Evolutionary conservation across 2,797 vertebrate genomes (phyloP).

Genomic region (Premnoplex brunnescens): DNA sequence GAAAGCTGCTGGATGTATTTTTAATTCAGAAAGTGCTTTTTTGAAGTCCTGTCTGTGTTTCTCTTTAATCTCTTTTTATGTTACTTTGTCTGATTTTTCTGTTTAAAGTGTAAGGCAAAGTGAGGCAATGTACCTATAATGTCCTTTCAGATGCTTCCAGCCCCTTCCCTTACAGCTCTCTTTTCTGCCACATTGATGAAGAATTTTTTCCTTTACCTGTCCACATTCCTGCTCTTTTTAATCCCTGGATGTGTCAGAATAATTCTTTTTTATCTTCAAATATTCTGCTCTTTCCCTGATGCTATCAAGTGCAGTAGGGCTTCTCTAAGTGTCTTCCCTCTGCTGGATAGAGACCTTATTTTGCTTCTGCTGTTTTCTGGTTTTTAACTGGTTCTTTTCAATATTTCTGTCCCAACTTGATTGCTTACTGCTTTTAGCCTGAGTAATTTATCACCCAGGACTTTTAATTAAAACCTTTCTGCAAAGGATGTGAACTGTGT

Average conservation of each 20-base stretch:
- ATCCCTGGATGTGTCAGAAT: neutral
- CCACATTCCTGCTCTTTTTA: neutral
- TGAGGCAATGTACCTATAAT: neutral
- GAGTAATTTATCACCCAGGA: neutral
- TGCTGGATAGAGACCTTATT: neutral
- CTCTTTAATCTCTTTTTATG: conserved; percentile 14
- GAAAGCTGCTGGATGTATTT: neutral
- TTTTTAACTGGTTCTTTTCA: neutral
- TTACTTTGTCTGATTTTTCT: conserved; percentile 25
- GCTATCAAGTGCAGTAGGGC: neutral
- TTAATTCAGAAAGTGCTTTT: conserved; percentile 12
- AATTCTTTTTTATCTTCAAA: neutral
- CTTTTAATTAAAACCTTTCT: neutral
- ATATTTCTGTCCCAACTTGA: neutral
- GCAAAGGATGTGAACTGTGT: neutral
- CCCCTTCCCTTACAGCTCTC: neutral
- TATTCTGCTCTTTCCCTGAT: neutral
- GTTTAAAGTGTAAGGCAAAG: neutral
- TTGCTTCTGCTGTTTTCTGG: neutral
- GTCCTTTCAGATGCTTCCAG: neutral
- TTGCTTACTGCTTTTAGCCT: neutral
- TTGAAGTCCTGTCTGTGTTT: conserved; percentile 1
- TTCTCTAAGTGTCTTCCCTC: neutral
- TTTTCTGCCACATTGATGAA: neutral
- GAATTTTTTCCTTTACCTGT: neutral